Conservation (phyloP, 2,113 vertebrate species). For the Leptodactylus fuscus region DNA sequence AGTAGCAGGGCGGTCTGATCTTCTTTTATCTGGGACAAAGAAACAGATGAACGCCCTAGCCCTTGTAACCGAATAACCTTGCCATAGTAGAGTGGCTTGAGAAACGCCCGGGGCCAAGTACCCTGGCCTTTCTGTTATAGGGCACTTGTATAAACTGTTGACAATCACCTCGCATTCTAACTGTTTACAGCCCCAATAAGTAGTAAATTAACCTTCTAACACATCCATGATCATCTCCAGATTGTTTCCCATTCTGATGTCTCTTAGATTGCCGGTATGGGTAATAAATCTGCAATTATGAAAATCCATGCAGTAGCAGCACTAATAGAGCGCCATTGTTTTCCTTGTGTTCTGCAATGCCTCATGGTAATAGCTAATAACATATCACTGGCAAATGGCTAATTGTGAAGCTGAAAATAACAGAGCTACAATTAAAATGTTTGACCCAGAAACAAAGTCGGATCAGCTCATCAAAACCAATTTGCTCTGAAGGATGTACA, state of each 20-base stretch:
- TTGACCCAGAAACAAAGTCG: constrained; percentile 54
- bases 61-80: no score
- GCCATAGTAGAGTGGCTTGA: no score
- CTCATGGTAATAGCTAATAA: constrained; percentile 52
- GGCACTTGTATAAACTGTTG: neutral
- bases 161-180: neutral
- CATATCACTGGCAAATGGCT: constrained; percentile 44
- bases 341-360: constrained; percentile 7
- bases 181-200: neutral
- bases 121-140: no score
- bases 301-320: neutral
- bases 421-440: constrained; percentile 44
- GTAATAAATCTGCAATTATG: constrained; percentile 40
- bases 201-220: neutral
- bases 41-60: no score
- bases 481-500: constrained; percentile 49
- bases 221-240: neutral
- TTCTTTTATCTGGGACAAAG: no score
- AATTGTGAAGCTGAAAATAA: constrained; percentile 48
- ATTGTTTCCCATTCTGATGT: constrained; percentile 15
- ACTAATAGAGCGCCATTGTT: constrained; percentile 34
- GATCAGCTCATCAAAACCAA: constrained; percentile 52
- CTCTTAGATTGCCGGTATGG: neutral
- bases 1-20: no score
- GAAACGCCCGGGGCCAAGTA: no score